Conservation (phyloP, 2,797 vertebrate genomes). For the Tinamus major region DNA sequence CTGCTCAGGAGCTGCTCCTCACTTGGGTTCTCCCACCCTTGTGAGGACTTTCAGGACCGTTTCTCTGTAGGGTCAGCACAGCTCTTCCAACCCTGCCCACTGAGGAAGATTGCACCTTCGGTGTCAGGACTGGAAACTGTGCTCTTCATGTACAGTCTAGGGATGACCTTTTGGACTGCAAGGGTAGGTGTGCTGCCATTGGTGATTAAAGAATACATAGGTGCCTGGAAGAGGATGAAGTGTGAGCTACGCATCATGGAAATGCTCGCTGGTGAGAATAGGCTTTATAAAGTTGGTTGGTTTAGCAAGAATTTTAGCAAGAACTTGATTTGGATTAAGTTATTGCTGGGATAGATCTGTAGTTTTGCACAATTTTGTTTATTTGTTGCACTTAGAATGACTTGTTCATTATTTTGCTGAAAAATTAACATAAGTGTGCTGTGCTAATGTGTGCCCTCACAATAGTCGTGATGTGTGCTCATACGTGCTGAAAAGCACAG, state of each 20-base stretch:
- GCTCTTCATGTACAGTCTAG: fast-evolving
- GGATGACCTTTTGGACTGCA: background rate
- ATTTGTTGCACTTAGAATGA: background rate
- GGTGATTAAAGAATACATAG: fast-evolving
- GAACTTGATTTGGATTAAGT: background rate
- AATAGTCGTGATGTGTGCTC: fast-evolving
- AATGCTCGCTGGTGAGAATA: background rate
- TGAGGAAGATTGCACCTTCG: background rate
- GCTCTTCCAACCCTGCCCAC: background rate
- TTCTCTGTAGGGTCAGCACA: background rate
- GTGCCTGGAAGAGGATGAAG: background rate
- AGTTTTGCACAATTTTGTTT: background rate
- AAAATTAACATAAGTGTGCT: background rate
- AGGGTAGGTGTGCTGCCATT: background rate
- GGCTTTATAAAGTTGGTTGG: background rate
- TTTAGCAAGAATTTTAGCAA: background rate
- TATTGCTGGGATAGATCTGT: background rate
- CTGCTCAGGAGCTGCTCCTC: background rate
- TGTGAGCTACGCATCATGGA: background rate
- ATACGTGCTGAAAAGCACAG: background rate
- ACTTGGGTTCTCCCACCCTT: background rate
- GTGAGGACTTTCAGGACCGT: background rate
- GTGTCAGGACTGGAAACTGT: background rate
- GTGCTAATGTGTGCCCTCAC: fast-evolving
- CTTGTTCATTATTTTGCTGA: background rate